Percentiles rank a stretch among this genome's conserved stretches.
Evolutionary conservation across 2,888 invertebrate genomes (phyloP).

Genomic region (Synanthedon formicaeformis): DNA sequence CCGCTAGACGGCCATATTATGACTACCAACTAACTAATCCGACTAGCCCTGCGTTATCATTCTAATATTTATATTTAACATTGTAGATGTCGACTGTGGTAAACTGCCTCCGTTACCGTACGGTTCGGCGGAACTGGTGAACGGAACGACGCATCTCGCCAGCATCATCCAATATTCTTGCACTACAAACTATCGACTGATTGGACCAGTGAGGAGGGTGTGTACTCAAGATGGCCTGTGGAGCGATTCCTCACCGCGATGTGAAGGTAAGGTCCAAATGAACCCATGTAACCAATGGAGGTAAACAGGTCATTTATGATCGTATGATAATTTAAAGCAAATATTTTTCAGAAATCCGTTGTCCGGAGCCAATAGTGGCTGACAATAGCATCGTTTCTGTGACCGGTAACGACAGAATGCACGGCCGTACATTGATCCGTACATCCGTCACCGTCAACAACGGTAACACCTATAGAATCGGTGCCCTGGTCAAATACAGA

Average conservation of each 20-base stretch:
- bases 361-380: conserved; percentile 84
- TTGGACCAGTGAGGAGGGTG: conserved; percentile 77
- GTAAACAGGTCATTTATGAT: no score
- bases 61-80: not conserved
- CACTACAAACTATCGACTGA: conserved; percentile 81
- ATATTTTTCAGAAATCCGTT: conserved; percentile 79
- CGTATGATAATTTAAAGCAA: conserved; percentile 3
- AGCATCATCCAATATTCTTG: conserved; percentile 86
- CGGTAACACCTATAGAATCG: conserved; percentile 85
- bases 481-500: conserved; percentile 87
- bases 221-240: conserved; percentile 83
- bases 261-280: conserved; percentile 75
- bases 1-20: no score
- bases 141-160: conserved; percentile 83
- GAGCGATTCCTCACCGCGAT: conserved; percentile 87
- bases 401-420: conserved; percentile 91
- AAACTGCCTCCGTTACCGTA: conserved; percentile 83
- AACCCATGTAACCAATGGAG: no score
- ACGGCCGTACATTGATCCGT: conserved; percentile 84
- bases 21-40: no score
- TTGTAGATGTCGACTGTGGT: conserved; percentile 87
- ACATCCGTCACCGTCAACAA: conserved; percentile 77
- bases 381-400: conserved; percentile 89
- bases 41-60: no score
- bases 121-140: conserved; percentile 80